phyloP scores from a whole-genome alignment of 2,888 invertebrate genomes.

The Microctonus aethiopoides region DNA sequence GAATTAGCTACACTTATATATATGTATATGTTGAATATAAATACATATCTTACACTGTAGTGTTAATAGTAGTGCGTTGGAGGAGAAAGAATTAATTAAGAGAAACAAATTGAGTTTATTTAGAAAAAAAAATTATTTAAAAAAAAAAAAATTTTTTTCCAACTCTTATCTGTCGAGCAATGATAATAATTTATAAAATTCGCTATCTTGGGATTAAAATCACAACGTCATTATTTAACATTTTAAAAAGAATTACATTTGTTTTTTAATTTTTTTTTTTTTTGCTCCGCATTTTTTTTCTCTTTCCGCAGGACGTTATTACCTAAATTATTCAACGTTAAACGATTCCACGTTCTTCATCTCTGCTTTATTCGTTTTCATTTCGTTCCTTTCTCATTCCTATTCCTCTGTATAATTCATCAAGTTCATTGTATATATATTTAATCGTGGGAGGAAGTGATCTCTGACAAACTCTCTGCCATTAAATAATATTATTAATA shows the following conservation, averaged over 20 bases:
- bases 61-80: not conserved
- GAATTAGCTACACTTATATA: not conserved
- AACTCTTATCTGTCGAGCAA: constrained; percentile 8
- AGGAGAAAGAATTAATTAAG: not conserved
- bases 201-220: constrained; percentile 10
- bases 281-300: too few species aligned
- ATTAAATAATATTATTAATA: not conserved
- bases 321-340: constrained; percentile 39
- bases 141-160: not conserved
- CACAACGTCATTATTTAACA: not conserved
- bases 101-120: not conserved
- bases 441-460: constrained; percentile 10
- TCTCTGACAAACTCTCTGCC: constrained; percentile 2
- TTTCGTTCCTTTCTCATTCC: too few species aligned
- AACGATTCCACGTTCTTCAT: constrained; percentile 20
- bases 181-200: constrained; percentile 24
- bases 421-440: constrained; percentile 25
- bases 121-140: not conserved
- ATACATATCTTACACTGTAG: not conserved
- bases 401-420: constrained; percentile 30
- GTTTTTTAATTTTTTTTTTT: too few species aligned
- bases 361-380: not conserved
- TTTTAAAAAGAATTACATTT: not conserved
- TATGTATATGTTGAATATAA: not conserved
- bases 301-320: constrained; percentile 25